A percentile compares a stretch with the other conserved stretches of the same genome.
Evolutionary conservation across 2,113 vertebrate genomes (phyloP).

Genomic region (Callithrix jacchus): DNA sequence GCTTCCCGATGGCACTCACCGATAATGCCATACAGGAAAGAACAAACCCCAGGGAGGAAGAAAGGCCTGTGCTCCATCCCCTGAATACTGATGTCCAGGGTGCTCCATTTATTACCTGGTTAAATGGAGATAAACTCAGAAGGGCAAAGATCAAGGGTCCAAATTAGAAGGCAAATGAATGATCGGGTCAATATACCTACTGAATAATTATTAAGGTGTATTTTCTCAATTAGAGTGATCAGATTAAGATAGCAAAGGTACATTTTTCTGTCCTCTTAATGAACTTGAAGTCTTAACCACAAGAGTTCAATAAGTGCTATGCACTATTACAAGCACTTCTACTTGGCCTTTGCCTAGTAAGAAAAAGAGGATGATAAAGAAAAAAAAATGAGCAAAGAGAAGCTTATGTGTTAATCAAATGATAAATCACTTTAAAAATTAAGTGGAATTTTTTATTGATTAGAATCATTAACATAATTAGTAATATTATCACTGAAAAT

Average conservation of each 20-base stretch:
- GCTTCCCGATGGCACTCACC: conserved; percentile 64
- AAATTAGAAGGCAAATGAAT: conserved; percentile 66
- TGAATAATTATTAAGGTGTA: conserved; percentile 63
- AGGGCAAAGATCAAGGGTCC: conserved; percentile 26
- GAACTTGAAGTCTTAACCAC: conserved; percentile 57
- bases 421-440: conserved; percentile 47
- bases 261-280: conserved; percentile 63
- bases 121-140: conserved; percentile 57
- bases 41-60: not conserved
- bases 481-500: not conserved
- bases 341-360: conserved; percentile 39
- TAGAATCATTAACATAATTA: not conserved
- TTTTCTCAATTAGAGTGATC: conserved; percentile 67
- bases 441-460: not conserved
- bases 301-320: conserved; percentile 14
- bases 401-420: not conserved
- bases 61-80: not conserved
- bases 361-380: not conserved
- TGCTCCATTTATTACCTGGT: not conserved
- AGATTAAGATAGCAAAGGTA: conserved; percentile 68
- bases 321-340: conserved; percentile 8
- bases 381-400: not conserved
- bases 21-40: not conserved
- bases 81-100: conserved; percentile 31
- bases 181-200: conserved; percentile 35